Evolutionary conservation across 2,888 invertebrate genomes (phyloP).

Genomic region (Trimorus sp.): DNA sequence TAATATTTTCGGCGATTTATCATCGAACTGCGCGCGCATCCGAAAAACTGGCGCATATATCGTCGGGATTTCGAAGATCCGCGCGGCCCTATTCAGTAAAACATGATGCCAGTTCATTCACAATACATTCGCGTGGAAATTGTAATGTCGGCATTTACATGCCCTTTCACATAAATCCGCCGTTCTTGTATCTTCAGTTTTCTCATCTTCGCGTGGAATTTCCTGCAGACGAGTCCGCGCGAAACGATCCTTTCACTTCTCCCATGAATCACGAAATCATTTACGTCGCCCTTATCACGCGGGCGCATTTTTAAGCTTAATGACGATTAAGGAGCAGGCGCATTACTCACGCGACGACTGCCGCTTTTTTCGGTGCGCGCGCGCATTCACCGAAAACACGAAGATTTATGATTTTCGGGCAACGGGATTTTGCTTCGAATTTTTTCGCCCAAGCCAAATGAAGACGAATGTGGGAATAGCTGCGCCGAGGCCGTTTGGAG

Average conservation of each 20-base stretch:
- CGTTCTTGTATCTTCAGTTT: conserved; percentile 63
- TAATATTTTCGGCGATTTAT: conserved; percentile 54
- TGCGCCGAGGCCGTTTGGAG: conserved; percentile 9
- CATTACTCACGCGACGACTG: conserved; percentile 19
- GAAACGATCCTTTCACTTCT: conserved; percentile 65
- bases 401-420: conserved; percentile 42
- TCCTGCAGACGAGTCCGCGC: conserved; percentile 54
- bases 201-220: conserved; percentile 62
- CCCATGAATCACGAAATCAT: conserved; percentile 62
- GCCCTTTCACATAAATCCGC: conserved; percentile 65
- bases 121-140: conserved; percentile 60
- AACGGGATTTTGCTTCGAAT: conserved; percentile 16
- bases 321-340: conserved; percentile 58
- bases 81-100: conserved; percentile 49
- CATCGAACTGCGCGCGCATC: conserved; percentile 29
- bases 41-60: conserved; percentile 54
- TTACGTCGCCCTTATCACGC: conserved; percentile 57
- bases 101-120: conserved; percentile 61
- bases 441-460: conserved; percentile 17
- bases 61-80: conserved; percentile 59
- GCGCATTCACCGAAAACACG: conserved; percentile 18
- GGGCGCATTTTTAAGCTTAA: conserved; percentile 49
- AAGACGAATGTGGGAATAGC: conserved; percentile 25
- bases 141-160: conserved; percentile 65
- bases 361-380: conserved; percentile 1